Conservation (phyloP, 2,113 vertebrate species). For the Alexandromys fortis region DNA sequence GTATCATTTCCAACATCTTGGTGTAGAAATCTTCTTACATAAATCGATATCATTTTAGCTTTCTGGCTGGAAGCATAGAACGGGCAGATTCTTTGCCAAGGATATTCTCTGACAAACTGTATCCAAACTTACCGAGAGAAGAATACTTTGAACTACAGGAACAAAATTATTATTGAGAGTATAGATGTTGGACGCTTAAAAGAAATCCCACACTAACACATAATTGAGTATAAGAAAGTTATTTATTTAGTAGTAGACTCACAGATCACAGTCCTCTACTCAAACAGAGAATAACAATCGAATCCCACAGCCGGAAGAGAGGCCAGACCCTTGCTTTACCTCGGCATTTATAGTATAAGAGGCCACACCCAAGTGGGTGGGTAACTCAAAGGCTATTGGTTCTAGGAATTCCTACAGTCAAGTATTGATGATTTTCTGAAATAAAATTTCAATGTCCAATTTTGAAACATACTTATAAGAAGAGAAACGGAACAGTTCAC, state of each 20-base stretch:
- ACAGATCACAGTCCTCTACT: no score
- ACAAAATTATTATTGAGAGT: neutral
- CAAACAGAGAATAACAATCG: no score
- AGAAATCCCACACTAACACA: no score
- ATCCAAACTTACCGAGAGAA: neutral
- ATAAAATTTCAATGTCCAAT: neutral
- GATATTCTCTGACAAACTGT: neutral
- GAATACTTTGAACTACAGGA: neutral
- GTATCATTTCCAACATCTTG: constrained; percentile 23
- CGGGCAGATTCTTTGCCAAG: neutral
- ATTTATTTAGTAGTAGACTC: no score
- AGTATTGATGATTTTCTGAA: neutral
- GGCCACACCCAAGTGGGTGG: no score
- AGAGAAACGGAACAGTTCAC: neutral
- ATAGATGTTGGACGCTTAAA: no score
- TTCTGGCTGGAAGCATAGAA: neutral
- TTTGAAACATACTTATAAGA: constrained; percentile 17
- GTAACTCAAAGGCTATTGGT: no score
- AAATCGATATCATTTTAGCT: constrained; percentile 51
- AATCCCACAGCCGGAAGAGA: no score
- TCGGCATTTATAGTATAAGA: no score
- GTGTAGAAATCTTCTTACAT: constrained; percentile 21
- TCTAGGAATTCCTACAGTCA: no score
- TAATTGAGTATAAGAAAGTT: no score
- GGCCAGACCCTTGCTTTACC: no score